These are phyloP conservation scores for Tigriopus japonicus DNA, from an alignment of 1,140 invertebrate species.

Conservation along the genomic window DNA sequence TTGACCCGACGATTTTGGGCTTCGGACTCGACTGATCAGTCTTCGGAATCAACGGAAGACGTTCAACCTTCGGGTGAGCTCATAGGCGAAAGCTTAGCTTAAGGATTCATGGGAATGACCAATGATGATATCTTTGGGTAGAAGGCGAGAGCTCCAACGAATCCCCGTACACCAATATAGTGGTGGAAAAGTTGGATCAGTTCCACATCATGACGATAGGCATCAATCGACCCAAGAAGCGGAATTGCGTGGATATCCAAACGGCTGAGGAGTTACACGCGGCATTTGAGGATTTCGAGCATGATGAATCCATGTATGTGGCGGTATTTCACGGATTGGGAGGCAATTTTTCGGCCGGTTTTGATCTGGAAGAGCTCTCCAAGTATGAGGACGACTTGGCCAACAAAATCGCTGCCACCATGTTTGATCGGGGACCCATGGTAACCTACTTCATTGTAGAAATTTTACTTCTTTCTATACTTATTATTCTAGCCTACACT, in stretches of 20 bases:
- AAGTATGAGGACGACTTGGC: slow-evolving; percentile 33
- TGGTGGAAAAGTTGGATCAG: slow-evolving; percentile 36
- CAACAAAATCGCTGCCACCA: slow-evolving; percentile 18
- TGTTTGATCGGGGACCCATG: slow-evolving; percentile 22
- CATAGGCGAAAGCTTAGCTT: too few species aligned
- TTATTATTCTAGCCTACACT: too few species aligned
- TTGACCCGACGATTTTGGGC: too few species aligned
- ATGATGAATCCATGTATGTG: slow-evolving; percentile 41
- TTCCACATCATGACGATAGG: slow-evolving; percentile 46
- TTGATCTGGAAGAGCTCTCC: slow-evolving; percentile 41
- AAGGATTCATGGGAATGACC: too few species aligned
- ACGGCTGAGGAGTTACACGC: slow-evolving; percentile 43
- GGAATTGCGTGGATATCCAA: slow-evolving; percentile 53
- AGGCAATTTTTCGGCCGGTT: slow-evolving; percentile 76
- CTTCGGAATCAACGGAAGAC: too few species aligned
- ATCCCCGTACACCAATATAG: slow-evolving; percentile 20
- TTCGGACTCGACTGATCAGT: too few species aligned
- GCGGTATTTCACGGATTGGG: slow-evolving; percentile 67
- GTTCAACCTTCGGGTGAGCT: too few species aligned
- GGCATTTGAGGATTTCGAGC: slow-evolving; percentile 57
- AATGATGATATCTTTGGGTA: too few species aligned
- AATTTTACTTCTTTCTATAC: too few species aligned
- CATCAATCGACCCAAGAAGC: slow-evolving; percentile 59
- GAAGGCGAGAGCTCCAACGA: too few species aligned
- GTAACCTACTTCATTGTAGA: too few species aligned